A percentile compares a stretch with the other conserved stretches of the same genome.
Conservation (phyloP, 2,888 invertebrate species). For the Tipula vernalis region DNA sequence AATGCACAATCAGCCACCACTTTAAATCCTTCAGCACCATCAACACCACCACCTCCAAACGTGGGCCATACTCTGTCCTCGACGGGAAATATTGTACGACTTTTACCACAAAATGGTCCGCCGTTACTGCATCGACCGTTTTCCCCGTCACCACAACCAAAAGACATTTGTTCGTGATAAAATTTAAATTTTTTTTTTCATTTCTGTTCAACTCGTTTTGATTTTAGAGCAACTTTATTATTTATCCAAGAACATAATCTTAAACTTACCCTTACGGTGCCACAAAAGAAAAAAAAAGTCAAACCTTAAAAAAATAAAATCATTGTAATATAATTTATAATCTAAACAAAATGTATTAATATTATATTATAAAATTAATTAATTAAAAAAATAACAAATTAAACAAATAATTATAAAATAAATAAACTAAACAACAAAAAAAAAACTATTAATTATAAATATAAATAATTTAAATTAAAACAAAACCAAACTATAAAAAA, state of each 20-base stretch:
- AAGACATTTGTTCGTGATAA: slow-evolving; percentile 15
- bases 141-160: slow-evolving; percentile 33
- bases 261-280: background rate
- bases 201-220: background rate
- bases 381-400: background rate
- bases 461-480: background rate
- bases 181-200: background rate
- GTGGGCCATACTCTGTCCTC: slow-evolving; percentile 22
- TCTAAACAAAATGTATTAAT: background rate
- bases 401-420: background rate
- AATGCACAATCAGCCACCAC: slow-evolving; percentile 14
- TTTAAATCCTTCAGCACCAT: slow-evolving; percentile 9
- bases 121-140: slow-evolving; percentile 30
- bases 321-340: background rate
- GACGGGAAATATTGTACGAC: slow-evolving; percentile 12
- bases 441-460: background rate
- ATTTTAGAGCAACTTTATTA: background rate
- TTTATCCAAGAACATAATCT: background rate
- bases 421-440: background rate
- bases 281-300: background rate
- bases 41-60: slow-evolving; percentile 25
- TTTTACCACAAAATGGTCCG: slow-evolving; percentile 7
- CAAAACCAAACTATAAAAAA: background rate
- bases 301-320: background rate
- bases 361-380: background rate